Base-by-base conservation (phyloP, 2,113 vertebrate genomes). In the Equus przewalskii region DNA sequence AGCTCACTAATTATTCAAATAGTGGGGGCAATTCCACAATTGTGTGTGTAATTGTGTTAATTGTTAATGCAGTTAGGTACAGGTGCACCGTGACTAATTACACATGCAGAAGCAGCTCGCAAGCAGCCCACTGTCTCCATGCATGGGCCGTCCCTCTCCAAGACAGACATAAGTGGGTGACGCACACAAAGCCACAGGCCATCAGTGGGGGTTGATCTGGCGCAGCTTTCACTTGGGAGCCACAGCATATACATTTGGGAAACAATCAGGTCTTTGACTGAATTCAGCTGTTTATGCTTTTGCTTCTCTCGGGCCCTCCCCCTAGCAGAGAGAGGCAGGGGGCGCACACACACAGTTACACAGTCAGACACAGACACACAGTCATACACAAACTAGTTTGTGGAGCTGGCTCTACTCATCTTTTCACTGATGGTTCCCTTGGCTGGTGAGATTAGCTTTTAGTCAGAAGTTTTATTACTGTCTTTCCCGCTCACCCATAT, bases 1-100 rank as follows among this genome's bases (percentile, higher is more conserved):
- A 93, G 96, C 96, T 97, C 96, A 97, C 97, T 97, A 97, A 98
- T 98, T 98, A 98, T 98, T 98, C 97, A 97, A 97, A 98, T 98
- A 98, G 97, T 97, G 89, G 96, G 96, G 97, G 97, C 94, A 98
- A 95, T 98, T 97, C 96, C 88, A 97, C 97, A 96, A 97, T 97
- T 97, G 97, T 97, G 95, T 96, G 91, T 97, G 93, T 98, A 98
- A 98, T 98, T 97, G 97, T 98, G 96, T 98, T 98, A 97, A 98
- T 97, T 97, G 97, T 98, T 97, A 98, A 97, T 93, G 94, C 91
- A 91, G 87, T 97, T 98, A 97, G 91, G 97, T 98, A 97, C 98
- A 98, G 97, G 98, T 98, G 98, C 97, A 97, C 96, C 8, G 67
- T 97, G 96, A 91, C 97, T 98, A 98, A 98, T 98, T 98, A 91